A percentile compares a stretch with the other conserved stretches of the same genome.
phyloP scores from a whole-genome alignment of 2,797 vertebrate genomes.

The Ctenopoma multispine region DNA sequence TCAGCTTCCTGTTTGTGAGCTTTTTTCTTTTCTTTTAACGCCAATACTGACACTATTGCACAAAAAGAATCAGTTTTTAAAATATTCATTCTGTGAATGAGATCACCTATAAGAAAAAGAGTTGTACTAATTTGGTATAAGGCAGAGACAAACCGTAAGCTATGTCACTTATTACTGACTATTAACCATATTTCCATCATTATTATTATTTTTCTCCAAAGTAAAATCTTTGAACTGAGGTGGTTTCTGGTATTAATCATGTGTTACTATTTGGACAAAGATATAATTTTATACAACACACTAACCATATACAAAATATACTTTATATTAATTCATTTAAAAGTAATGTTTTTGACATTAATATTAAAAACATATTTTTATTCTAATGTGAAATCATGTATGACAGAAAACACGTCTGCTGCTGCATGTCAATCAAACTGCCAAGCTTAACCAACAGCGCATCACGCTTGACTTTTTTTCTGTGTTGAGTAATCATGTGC shows the following conservation, averaged over 20 bases:
- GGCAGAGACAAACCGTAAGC: background rate
- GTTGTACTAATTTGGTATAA: too few species aligned
- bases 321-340: too few species aligned
- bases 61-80: background rate
- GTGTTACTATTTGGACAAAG: background rate
- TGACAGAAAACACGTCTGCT: too few species aligned
- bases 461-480: background rate
- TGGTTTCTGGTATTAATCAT: background rate
- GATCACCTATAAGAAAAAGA: background rate
- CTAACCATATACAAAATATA: too few species aligned
- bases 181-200: background rate
- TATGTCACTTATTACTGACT: background rate
- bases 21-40: background rate
- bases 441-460: background rate
- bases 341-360: too few species aligned
- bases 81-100: background rate
- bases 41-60: background rate
- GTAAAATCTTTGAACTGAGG: background rate
- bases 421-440: background rate
- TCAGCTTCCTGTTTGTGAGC: background rate
- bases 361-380: too few species aligned
- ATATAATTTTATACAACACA: too few species aligned
- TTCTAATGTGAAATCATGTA: too few species aligned
- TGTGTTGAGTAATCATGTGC: background rate
- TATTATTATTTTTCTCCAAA: background rate